Percentiles rank a stretch among this genome's conserved stretches.
phyloP scores from a whole-genome alignment of 2,797 vertebrate genomes.

The Leucoraja ocellata region DNA sequence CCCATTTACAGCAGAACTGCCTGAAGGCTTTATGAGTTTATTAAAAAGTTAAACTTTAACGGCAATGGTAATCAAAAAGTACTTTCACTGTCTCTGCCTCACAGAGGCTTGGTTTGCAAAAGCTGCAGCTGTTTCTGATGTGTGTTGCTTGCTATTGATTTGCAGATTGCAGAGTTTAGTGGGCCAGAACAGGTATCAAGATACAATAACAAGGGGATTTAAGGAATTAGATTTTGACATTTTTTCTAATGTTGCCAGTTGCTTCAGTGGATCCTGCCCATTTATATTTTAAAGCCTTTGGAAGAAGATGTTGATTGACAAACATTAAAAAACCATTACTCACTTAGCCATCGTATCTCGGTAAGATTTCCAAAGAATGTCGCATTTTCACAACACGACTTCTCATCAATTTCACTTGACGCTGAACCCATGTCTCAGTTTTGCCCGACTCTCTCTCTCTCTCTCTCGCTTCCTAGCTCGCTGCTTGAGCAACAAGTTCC shows the following conservation, averaged over 20 bases:
- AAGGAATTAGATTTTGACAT: not conserved
- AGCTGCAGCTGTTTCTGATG: not conserved
- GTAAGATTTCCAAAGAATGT: not conserved
- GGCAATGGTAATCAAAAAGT: not conserved
- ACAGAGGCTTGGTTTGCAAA: not conserved
- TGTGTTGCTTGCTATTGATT: constrained; percentile 17
- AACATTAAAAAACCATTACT: not conserved
- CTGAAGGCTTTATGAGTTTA: constrained; percentile 31
- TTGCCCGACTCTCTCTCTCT: too few relatives aligned
- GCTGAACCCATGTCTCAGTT: too few relatives aligned
- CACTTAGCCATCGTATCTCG: not conserved
- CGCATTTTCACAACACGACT: not conserved
- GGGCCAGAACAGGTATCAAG: not conserved
- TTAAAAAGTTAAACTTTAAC: constrained; percentile 38
- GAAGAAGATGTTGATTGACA: not conserved
- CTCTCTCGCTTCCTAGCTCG: too few relatives aligned
- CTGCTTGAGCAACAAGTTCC: not conserved
- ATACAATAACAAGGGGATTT: not conserved
- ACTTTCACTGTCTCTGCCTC: not conserved
- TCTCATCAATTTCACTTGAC: not conserved
- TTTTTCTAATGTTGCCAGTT: not conserved
- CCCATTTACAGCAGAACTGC: constrained; percentile 7
- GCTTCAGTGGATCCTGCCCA: not conserved
- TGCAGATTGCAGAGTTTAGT: not conserved
- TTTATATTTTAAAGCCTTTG: not conserved